These are phyloP conservation scores for Sebastes taczanowskii DNA, from an alignment of 2,797 vertebrate genomes.

Conservation along the genomic window DNA sequence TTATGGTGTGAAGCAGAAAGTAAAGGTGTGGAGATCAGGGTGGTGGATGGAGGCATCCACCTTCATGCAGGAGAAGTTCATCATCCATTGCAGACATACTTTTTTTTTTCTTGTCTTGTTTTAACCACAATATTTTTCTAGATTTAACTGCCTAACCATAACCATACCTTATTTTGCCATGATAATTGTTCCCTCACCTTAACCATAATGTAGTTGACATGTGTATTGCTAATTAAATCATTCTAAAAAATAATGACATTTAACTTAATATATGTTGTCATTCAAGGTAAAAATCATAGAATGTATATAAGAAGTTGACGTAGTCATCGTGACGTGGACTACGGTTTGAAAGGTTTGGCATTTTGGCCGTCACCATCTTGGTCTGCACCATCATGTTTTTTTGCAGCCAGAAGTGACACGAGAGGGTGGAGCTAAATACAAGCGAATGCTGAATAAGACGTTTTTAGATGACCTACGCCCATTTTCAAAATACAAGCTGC, in stretches of 20 bases:
- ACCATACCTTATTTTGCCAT: background rate
- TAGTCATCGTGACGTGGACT: background rate
- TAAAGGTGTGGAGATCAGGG: background rate
- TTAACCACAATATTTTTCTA: background rate
- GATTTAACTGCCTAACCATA: background rate
- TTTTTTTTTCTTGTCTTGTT: background rate
- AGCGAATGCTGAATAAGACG: no score
- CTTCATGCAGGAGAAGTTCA: background rate
- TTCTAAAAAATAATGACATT: background rate
- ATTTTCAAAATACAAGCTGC: no score
- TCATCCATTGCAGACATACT: background rate
- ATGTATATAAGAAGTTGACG: background rate
- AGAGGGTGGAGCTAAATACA: no score
- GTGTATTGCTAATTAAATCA: background rate
- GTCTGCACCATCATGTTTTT: background rate
- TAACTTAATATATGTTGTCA: background rate
- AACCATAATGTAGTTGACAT: background rate
- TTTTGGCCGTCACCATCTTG: background rate
- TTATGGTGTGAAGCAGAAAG: background rate
- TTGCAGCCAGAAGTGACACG: background rate
- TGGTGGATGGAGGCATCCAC: background rate
- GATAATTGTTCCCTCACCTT: background rate
- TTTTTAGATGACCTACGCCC: background rate
- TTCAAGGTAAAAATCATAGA: background rate
- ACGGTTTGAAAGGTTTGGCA: background rate